phyloP scores from a whole-genome alignment of 2,797 vertebrate genomes.

The Syndactyla subalaris region DNA sequence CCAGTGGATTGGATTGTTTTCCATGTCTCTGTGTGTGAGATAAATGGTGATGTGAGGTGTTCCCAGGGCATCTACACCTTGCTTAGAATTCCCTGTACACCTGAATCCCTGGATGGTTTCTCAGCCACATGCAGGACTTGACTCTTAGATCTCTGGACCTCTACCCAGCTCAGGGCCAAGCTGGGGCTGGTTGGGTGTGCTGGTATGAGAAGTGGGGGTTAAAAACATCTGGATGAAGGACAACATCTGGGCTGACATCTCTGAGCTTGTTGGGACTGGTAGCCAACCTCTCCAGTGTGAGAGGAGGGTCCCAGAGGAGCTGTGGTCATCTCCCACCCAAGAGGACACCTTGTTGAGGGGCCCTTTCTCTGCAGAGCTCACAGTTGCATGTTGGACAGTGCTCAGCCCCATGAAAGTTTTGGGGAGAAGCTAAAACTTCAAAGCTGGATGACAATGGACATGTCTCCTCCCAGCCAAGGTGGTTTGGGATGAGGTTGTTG shows the following conservation, averaged over 20 bases:
- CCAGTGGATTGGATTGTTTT: not conserved
- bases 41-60: not conserved
- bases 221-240: not conserved
- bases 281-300: not conserved
- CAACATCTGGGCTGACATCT: not conserved
- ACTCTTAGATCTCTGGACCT: not conserved
- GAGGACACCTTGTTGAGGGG: not conserved
- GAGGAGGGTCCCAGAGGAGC: not conserved
- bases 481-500: not conserved
- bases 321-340: not conserved
- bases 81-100: not conserved
- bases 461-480: not conserved
- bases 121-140: not conserved
- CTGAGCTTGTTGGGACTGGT: accelerated
- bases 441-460: not conserved
- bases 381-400: not conserved
- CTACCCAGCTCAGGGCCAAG: not conserved
- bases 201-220: not conserved
- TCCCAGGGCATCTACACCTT: not conserved
- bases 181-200: not conserved
- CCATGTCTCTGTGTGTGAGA: not conserved
- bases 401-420: not conserved
- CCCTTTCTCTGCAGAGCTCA: not conserved
- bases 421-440: not conserved
- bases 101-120: not conserved